Conservation (phyloP, 2,888 invertebrate genomes). For the Cyaniris semiargus region DNA sequence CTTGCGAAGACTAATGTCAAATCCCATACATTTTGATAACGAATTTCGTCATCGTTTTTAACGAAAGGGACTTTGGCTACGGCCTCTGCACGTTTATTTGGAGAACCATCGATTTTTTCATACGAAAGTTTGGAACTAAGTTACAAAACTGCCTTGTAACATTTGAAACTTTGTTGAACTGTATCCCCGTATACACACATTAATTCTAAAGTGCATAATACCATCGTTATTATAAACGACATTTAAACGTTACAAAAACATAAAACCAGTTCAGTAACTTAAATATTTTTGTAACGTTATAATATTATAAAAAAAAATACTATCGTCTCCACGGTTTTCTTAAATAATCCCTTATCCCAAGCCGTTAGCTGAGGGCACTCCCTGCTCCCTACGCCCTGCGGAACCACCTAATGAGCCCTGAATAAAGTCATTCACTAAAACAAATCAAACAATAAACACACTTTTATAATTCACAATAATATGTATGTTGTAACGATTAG, state of each 20-base stretch:
- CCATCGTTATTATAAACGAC: neutral
- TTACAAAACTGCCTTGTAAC: too few species aligned
- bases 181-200: too few species aligned
- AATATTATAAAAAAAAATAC: neutral
- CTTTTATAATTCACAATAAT: neutral
- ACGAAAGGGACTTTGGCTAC: too few species aligned
- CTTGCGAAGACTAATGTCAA: too few species aligned
- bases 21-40: too few species aligned
- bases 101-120: too few species aligned
- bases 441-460: conserved; percentile 18
- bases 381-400: conserved; percentile 37
- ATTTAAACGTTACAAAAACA: neutral
- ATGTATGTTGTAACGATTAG: neutral
- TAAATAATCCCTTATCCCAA: conserved; percentile 57
- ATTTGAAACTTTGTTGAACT: too few species aligned
- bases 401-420: conserved; percentile 39
- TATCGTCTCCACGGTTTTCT: conserved; percentile 45
- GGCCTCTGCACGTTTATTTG: too few species aligned
- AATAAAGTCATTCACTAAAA: conserved; percentile 38
- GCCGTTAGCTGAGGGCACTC: conserved; percentile 48
- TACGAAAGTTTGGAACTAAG: too few species aligned
- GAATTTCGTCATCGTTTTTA: too few species aligned
- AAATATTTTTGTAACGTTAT: neutral
- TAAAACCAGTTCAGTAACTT: neutral
- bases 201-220: too few species aligned